Evolutionary conservation across 2,888 invertebrate genomes (phyloP).

Genomic region (Brassicogethes aeneus): DNA sequence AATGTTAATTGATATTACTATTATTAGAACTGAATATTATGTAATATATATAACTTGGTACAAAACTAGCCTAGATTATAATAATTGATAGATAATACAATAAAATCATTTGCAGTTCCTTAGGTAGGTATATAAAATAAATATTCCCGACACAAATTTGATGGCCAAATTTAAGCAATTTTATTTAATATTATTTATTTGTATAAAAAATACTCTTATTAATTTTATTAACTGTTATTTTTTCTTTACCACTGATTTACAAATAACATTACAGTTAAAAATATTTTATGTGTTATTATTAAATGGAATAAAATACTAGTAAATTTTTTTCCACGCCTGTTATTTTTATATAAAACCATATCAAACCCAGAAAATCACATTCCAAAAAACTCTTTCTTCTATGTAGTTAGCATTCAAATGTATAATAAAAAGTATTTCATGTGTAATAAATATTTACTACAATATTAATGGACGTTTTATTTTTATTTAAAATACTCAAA

Average conservation of each 20-base stretch:
- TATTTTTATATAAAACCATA: conserved; percentile 19
- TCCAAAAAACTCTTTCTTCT: conserved; percentile 14
- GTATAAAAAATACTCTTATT: conserved; percentile 16
- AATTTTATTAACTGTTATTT: conserved; percentile 16
- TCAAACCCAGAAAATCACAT: conserved; percentile 18
- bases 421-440: conserved; percentile 20
- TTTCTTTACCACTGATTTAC: conserved; percentile 9
- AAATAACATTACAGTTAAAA: background rate
- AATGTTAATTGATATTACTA: background rate
- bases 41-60: background rate
- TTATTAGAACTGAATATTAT: background rate
- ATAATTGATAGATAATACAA: conserved; percentile 2
- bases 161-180: too few relatives aligned
- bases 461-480: background rate
- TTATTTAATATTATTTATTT: conserved; percentile 14
- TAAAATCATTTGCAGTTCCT: conserved; percentile 6
- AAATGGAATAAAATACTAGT: conserved; percentile 17
- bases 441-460: conserved; percentile 22
- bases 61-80: conserved; percentile 1
- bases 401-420: conserved; percentile 18
- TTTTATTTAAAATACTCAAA: too few relatives aligned
- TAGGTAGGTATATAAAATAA: conserved; percentile 4
- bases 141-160: conserved; percentile 6
- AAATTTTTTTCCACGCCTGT: conserved; percentile 17
- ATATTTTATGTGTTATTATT: conserved; percentile 16